Evolutionary conservation across 2,888 invertebrate genomes (phyloP).

Genomic region (Sceliomorpha sp.): DNA sequence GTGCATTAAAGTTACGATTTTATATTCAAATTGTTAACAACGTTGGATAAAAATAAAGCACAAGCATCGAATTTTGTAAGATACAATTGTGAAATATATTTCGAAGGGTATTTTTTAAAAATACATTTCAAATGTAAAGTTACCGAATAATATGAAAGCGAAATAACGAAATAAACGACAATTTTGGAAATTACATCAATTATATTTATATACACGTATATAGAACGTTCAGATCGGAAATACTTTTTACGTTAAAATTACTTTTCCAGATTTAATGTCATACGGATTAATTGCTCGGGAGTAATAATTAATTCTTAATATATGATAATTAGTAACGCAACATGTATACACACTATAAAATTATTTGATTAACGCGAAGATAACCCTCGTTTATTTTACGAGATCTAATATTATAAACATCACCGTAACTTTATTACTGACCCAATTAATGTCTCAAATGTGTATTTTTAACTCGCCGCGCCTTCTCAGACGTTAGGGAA

Average conservation of each 20-base stretch:
- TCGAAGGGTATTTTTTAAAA: too few relatives aligned
- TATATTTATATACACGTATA: too few relatives aligned
- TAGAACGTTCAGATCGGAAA: too few relatives aligned
- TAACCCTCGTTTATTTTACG: constrained; percentile 1
- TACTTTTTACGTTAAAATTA: too few relatives aligned
- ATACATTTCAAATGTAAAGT: too few relatives aligned
- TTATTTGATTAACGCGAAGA: constrained; percentile 2
- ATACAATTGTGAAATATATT: neutral
- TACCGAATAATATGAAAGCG: too few relatives aligned
- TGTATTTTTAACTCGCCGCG: constrained; percentile 2
- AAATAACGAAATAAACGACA: too few relatives aligned
- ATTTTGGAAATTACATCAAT: too few relatives aligned
- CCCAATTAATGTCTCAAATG: constrained; percentile 1
- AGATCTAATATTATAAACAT: constrained; percentile 9
- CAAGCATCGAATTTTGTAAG: too few relatives aligned
- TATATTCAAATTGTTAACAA: constrained; percentile 14
- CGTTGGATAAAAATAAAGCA: constrained; percentile 11
- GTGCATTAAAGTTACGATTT: constrained; percentile 21
- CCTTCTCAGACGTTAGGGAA: constrained; percentile 3
- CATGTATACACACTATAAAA: neutral
- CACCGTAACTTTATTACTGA: constrained; percentile 3
- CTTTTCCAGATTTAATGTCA: too few relatives aligned
- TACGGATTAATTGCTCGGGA: too few relatives aligned
- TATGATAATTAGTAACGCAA: neutral
- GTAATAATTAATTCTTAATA: neutral